Evolutionary conservation across 2,113 vertebrate species (phyloP).

Genomic region (Eurystomus gularis): DNA sequence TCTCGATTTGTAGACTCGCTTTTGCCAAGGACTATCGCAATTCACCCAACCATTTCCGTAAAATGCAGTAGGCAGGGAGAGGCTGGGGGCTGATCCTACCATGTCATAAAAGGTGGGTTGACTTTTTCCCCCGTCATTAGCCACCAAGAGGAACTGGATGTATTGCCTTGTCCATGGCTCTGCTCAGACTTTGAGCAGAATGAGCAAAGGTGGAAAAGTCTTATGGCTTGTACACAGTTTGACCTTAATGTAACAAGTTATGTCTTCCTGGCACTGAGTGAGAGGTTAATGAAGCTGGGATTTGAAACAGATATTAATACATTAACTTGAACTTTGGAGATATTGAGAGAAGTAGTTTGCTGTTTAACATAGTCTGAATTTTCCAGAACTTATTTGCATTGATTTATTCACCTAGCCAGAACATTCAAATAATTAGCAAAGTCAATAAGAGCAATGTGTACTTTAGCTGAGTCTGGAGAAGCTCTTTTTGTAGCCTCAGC

Average conservation of each 20-base stretch:
- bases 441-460: neutral
- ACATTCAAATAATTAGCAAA: slow-evolving; percentile 21
- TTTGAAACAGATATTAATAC: neutral
- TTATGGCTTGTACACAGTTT: rapidly evolving
- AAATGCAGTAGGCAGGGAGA: neutral
- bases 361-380: neutral
- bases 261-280: neutral
- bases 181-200: neutral
- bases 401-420: slow-evolving; percentile 12
- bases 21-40: neutral
- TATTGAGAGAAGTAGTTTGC: neutral
- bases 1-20: neutral
- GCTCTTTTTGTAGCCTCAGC: neutral
- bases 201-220: neutral
- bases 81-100: neutral
- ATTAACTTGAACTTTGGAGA: neutral
- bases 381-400: neutral
- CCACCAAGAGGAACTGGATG: neutral
- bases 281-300: neutral
- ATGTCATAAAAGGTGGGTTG: neutral
- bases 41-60: neutral
- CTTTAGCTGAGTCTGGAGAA: neutral
- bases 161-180: neutral
- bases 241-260: neutral
- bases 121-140: neutral